phyloP scores from a whole-genome alignment of 2,888 invertebrate species.

The Smittia sp. region DNA sequence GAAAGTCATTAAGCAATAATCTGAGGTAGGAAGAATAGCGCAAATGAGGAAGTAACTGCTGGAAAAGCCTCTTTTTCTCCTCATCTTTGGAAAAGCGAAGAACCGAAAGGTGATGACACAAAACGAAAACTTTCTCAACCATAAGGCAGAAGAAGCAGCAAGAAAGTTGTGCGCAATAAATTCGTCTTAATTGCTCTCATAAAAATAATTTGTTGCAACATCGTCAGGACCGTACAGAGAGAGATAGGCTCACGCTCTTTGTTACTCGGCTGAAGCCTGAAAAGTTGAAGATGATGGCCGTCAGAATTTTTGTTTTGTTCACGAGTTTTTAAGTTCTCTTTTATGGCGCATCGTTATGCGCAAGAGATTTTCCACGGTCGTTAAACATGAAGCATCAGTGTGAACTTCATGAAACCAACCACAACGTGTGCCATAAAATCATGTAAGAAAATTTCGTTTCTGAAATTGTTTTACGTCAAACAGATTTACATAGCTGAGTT shows the following conservation, averaged over 20 bases:
- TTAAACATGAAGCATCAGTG: neutral
- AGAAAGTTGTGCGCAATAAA: conserved; percentile 38
- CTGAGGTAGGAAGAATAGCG: too few species aligned
- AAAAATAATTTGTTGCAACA: conserved; percentile 42
- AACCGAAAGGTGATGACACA: too few species aligned
- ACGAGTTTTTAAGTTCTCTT: neutral
- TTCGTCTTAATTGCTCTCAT: conserved; percentile 41
- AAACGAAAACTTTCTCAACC: too few species aligned
- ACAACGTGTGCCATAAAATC: neutral
- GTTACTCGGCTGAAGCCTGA: too few species aligned
- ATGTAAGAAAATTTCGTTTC: neutral
- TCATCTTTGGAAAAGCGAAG: too few species aligned
- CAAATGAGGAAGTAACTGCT: neutral
- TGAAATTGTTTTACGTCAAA: neutral
- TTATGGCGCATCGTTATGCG: neutral
- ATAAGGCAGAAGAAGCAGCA: neutral
- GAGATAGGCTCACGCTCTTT: conserved; percentile 7
- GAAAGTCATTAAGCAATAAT: conserved; percentile 1
- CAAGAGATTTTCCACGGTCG: neutral
- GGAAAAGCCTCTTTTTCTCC: conserved; percentile 8
- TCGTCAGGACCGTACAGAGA: conserved; percentile 38
- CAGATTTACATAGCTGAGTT: too few species aligned
- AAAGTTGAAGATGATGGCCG: neutral
- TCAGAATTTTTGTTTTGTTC: neutral
- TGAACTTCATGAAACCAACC: neutral